These are phyloP conservation scores for Clepsis dumicolana DNA, from an alignment of 2,888 invertebrate genomes.

Conservation along the genomic window DNA sequence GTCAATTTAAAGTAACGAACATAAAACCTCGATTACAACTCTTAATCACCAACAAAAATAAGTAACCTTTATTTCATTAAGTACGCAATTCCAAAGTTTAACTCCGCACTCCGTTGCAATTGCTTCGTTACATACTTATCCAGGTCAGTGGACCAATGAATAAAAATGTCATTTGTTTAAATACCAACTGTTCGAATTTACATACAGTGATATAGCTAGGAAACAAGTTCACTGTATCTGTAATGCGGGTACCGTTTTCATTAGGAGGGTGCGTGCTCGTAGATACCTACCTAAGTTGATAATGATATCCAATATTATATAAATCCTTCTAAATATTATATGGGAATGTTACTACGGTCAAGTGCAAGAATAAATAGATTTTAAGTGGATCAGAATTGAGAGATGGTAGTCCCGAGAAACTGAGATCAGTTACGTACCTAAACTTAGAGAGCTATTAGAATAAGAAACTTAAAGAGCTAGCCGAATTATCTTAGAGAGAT, in stretches of 20 bases:
- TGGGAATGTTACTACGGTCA: too few species aligned
- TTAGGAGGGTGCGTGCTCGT: neutral
- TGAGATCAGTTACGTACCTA: too few species aligned
- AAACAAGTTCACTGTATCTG: neutral
- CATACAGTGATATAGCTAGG: constrained; percentile 13
- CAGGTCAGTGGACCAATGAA: constrained; percentile 36
- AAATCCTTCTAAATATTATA: too few species aligned
- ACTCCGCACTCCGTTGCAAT: constrained; percentile 8
- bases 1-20: neutral
- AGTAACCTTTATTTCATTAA: neutral
- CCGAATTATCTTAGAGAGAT: too few species aligned
- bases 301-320: too few species aligned
- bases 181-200: constrained; percentile 31
- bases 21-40: neutral
- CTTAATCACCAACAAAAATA: neutral
- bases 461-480: too few species aligned
- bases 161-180: constrained; percentile 42
- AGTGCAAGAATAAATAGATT: too few species aligned
- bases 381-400: too few species aligned
- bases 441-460: too few species aligned
- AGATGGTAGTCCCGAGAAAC: too few species aligned
- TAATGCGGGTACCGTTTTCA: constrained; percentile 1
- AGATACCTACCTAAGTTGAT: neutral
- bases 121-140: constrained; percentile 20
- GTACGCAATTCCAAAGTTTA: constrained; percentile 4